Conservation (phyloP, 2,888 invertebrate species). For the Ceramica pisi region DNA sequence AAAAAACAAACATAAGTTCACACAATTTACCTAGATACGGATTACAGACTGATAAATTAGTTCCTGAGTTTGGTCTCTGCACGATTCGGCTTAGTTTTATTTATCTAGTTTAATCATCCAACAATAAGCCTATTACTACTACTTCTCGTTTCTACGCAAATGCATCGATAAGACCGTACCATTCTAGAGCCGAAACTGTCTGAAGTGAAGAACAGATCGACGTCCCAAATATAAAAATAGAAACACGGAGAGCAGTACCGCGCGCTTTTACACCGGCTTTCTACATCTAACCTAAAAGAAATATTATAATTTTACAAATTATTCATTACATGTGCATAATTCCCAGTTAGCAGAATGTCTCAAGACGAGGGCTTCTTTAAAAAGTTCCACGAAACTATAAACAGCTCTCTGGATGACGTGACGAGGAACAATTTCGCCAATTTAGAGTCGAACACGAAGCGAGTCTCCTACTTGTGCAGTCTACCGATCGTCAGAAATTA, state of each 20-base stretch:
- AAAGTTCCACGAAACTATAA: constrained; percentile 91
- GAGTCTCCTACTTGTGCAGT: constrained; percentile 92
- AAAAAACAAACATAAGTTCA: neutral
- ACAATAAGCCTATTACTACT: constrained; percentile 23
- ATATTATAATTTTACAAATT: constrained; percentile 51
- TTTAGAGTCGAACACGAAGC: constrained; percentile 92
- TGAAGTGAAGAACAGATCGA: constrained; percentile 80
- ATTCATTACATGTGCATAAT: constrained; percentile 63
- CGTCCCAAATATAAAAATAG: constrained; percentile 87
- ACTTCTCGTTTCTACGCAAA: constrained; percentile 31
- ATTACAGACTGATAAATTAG: constrained; percentile 8
- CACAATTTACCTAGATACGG: neutral
- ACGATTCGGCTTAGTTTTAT: neutral
- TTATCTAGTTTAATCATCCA: neutral
- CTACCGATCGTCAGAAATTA: constrained; percentile 87
- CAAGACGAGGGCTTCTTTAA: constrained; percentile 91
- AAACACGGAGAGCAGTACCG: constrained; percentile 73
- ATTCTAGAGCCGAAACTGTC: constrained; percentile 69
- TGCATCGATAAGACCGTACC: constrained; percentile 45
- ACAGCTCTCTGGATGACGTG: constrained; percentile 89
- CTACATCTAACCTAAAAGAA: constrained; percentile 76
- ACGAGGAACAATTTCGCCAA: constrained; percentile 92
- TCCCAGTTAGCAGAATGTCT: constrained; percentile 75
- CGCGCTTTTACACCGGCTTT: constrained; percentile 76
- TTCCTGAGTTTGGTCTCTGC: neutral